Conservation (phyloP, 2,113 vertebrate species). For the Serinus canaria region DNA sequence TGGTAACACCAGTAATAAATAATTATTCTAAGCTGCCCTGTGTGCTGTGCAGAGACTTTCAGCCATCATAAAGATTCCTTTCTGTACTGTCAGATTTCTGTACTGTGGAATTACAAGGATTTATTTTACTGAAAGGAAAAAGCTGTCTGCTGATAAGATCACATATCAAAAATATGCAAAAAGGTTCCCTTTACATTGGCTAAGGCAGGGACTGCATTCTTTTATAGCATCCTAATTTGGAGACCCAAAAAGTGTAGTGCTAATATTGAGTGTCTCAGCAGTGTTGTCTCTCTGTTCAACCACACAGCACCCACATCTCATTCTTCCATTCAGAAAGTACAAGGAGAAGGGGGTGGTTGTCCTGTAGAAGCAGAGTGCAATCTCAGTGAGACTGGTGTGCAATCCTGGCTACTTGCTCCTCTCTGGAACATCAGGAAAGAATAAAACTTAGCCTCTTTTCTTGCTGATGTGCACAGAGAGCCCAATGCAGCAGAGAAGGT, state of each 20-base stretch:
- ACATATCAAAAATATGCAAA: slow-evolving; percentile 63
- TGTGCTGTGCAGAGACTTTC: slow-evolving; percentile 60
- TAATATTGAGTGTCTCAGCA: neutral
- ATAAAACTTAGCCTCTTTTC: neutral
- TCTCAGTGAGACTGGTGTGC: neutral
- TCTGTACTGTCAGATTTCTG: slow-evolving; percentile 48
- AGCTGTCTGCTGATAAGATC: slow-evolving; percentile 57
- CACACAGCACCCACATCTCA: neutral
- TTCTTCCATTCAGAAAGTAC: neutral
- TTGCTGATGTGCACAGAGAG: neutral
- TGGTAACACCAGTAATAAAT: slow-evolving; percentile 49
- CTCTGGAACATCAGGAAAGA: neutral
- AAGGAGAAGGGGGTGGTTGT: neutral
- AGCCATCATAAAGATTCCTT: slow-evolving; percentile 57
- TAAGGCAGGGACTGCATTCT: slow-evolving; percentile 23
- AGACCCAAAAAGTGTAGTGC: neutral
- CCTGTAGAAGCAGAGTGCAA: neutral
- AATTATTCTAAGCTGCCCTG: slow-evolving; percentile 38
- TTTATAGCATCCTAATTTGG: slow-evolving; percentile 44
- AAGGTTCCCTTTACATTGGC: slow-evolving; percentile 32
- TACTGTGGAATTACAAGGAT: slow-evolving; percentile 53
- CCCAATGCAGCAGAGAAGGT: neutral
- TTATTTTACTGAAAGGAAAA: slow-evolving; percentile 49
- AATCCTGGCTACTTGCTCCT: neutral
- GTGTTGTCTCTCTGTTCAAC: neutral